These are phyloP conservation scores for Montipora cactus DNA, from an alignment of 64 coral and sea anemone genomes.

Conservation along the genomic window DNA sequence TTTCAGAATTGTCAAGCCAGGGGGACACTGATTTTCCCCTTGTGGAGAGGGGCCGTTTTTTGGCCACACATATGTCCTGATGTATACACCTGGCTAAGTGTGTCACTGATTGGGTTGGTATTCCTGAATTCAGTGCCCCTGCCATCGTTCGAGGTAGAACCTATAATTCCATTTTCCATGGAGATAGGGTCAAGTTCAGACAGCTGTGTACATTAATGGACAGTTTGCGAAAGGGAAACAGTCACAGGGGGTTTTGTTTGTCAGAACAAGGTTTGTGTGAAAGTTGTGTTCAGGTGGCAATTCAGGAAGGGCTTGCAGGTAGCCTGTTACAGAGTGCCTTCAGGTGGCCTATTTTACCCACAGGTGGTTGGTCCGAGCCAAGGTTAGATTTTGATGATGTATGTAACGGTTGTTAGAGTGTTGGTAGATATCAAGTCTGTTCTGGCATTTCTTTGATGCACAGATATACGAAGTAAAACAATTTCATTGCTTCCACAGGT, in stretches of 20 bases:
- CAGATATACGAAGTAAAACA: too few species aligned
- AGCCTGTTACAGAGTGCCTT: not conserved
- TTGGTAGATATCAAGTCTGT: too few species aligned
- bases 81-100: not conserved
- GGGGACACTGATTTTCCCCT: not conserved
- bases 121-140: too few species aligned
- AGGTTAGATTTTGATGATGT: too few species aligned
- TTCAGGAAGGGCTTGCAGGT: not conserved
- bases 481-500: not conserved
- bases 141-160: not conserved
- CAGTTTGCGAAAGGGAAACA: not conserved
- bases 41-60: not conserved
- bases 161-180: constrained; percentile 8
- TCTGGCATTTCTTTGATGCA: too few species aligned
- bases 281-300: not conserved
- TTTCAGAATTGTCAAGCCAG: constrained; percentile 25
- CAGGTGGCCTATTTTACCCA: not conserved
- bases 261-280: not conserved
- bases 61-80: constrained; percentile 13
- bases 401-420: too few species aligned
- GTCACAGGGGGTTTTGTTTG: not conserved
- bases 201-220: constrained; percentile 15
- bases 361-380: not conserved
- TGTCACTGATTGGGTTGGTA: not conserved
- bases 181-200: not conserved